Conservation (phyloP, 2,888 invertebrate species). For the Eledone cirrhosa region DNA sequence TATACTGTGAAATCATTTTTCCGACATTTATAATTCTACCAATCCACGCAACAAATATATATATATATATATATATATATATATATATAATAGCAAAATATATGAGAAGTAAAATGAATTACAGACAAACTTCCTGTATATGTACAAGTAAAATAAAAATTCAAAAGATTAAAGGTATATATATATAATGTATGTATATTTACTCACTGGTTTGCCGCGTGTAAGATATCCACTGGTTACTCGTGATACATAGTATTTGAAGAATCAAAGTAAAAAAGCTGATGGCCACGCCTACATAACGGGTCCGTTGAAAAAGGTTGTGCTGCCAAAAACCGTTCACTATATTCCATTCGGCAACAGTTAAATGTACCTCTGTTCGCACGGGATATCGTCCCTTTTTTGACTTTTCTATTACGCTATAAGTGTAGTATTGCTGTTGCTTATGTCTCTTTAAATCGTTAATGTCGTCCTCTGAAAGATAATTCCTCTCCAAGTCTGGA, state of each 20-base stretch:
- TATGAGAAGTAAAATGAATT: neutral
- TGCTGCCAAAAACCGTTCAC: constrained; percentile 64
- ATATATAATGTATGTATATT: no score
- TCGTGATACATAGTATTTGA: constrained; percentile 51
- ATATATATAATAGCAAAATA: no score
- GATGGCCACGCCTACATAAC: constrained; percentile 56
- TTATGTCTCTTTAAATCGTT: constrained; percentile 54
- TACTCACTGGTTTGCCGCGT: constrained; percentile 37
- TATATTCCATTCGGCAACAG: constrained; percentile 56
- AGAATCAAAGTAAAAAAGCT: constrained; percentile 51
- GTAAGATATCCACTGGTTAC: constrained; percentile 50
- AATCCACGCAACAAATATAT: no score
- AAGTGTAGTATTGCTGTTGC: constrained; percentile 52
- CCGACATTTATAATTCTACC: no score
- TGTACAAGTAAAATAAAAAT: neutral
- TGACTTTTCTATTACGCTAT: constrained; percentile 55
- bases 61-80: no score
- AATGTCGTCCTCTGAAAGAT: constrained; percentile 57
- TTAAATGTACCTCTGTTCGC: constrained; percentile 47
- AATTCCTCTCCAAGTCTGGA: constrained; percentile 55
- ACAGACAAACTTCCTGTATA: neutral
- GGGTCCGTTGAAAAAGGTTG: constrained; percentile 54
- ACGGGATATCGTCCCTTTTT: constrained; percentile 43
- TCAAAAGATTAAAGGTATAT: neutral
- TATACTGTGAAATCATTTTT: no score